Base-by-base conservation (phyloP, 2,797 vertebrate genomes). In the Apogon hyalosoma region DNA sequence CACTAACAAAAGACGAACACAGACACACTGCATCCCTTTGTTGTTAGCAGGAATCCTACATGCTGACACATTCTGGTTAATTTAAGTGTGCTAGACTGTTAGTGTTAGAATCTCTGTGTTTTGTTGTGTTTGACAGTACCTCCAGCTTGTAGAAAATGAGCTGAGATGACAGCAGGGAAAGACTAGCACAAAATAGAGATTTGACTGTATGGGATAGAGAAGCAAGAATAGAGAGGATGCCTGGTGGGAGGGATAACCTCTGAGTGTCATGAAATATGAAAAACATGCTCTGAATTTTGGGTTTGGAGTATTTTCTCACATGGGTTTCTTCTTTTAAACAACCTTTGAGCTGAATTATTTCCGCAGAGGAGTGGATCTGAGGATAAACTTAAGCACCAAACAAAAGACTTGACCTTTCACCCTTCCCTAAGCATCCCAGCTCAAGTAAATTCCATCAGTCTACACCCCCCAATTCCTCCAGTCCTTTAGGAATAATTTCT, bases 371-470 rank as follows among this genome's bases (percentile, higher is more conserved):
- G 48, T 51, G 14, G 50, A 53, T 69, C 59, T 28, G 11, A 42
- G 46, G 53, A 42, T 46, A 62, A 65, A 36, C 24, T 56, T 56
- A 14, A 5, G 0, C 39, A 4, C 38, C 42, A 66, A 87, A 89
- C 86, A 88, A 90, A 89, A 85, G 83, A 75, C 48, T 63, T 69
- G 79, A 92, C 85, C 91, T 88, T 71, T 90, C 69, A 88, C 87
- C 86, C 60, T 11, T 24, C 57, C 73, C 77, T 56, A 76, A 75
- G 57, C 67, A 62, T 74, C 73, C 69, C 66, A 76, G 68, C 73
- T 71, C 74, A 74, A 84, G 64, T 73, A 73, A 88, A 92, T 92
- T 93, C 88, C 84, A 73, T 79, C 82, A 80, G 76, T 79, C 69
- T 41, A 18, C 50, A 2, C 18, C 56, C 19, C 19, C 1, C 48